Base-by-base conservation (phyloP, 2,888 invertebrate genomes). In the Diplazon laetatorius region DNA sequence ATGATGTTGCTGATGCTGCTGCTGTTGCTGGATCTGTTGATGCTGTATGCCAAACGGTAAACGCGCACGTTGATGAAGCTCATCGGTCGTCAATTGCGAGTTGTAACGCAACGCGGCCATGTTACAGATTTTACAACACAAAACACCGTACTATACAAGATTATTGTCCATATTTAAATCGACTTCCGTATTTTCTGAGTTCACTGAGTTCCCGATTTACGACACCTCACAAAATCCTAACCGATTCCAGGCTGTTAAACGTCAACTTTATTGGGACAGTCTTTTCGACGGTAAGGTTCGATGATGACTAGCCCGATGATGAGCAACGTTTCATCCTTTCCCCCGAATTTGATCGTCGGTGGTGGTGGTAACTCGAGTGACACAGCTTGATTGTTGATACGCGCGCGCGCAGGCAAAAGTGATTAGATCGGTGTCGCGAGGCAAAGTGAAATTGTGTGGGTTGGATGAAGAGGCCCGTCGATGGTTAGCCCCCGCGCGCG, bases 61-160 rank as follows among this genome's bases (percentile, higher is more conserved):
- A 48, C 86, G 80, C 55, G 85, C 76, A 39, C 81, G 84, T 60
- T 87, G 86, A 48, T 87, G 88, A 42, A 87, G 81, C 18, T 89
- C 87, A 35, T 89, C 89, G 37, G 85, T 78, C 42, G 86, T 85
- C 59, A 86, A 84, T 75, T 87, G 87, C 18, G 86, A 80, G 85
- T 89, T 88, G 85, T 87, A 90, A 82, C 89, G 88, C 88, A 90
- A 89, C 52, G 88, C 87, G 76, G 89, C 86, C 86, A 86, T 86
- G 35, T 50, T 76, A 25, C 37, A n/a, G 16, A n/a, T n/a, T n/a
- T n/a, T 16, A 35, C 10, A 12, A 25, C n/a, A 2, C 16, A 12
- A n/a, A n/a, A n/a, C 35, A 16, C 9, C 37, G 8, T 14, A 10
- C 39, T 55, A 77, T 50, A 68, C 48, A 25, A 63, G 18, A 9